Evolutionary conservation across 2,113 vertebrate genomes (phyloP), one percentile per base, ranked within the genome.

Genomic region (Crotophaga sulcirostris): DNA sequence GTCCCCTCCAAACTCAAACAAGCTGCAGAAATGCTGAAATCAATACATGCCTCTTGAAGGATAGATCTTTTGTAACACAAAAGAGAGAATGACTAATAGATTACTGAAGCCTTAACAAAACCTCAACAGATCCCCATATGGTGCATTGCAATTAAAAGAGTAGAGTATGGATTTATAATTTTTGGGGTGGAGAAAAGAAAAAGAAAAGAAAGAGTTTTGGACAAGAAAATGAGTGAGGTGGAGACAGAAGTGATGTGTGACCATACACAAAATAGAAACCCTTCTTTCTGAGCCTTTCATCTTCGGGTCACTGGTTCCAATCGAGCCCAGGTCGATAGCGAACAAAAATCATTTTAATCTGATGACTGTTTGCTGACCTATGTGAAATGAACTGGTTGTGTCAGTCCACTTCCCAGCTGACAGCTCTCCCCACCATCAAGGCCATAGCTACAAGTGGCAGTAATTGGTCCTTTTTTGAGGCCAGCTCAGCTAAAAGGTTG

Each of bases 341-440:
- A 97, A 97, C 97, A 97, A 97, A 97, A 97, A 97, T 97, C 94
- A 97, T 97, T 97, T 97, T 97, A 96, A 96, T 96, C 97, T 95
- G 87, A 94, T 97, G 95, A 93, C 90, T 97, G 93, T 95, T 97
- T 97, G 97, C 95, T 97, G 96, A 97, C 96, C 97, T 97, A 92
- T 97, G 95, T 96, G 97, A 97, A 96, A 94, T 97, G 93, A 96
- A 94, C 96, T 96, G 94, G 93, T 97, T 97, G 81, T 96, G 94
- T 93, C 93, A 96, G 95, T 92, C 96, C 94, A 95, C 96, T 97
- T 95, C 84, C 94, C 95, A 94, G 94, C 93, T 96, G 96, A 96
- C 94, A 97, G 94, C 87, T 96, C 81, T 97, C 93, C 86, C 87
- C 73, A 63, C 62, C 95, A 94, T 96, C 96, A 96, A 95, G 89